phyloP scores from a whole-genome alignment of 2,888 invertebrate species.

The Phengaris alcon region DNA sequence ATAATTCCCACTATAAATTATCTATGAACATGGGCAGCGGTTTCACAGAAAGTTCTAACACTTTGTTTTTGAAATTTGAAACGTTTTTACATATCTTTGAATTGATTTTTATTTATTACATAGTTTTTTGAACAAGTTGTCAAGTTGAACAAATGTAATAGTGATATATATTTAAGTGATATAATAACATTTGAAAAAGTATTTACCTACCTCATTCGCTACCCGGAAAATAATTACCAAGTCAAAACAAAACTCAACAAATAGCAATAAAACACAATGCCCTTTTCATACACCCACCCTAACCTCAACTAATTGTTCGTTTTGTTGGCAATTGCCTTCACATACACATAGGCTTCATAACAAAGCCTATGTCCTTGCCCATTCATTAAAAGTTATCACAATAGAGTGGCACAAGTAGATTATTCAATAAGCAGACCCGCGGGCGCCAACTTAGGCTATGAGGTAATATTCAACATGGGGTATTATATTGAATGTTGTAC shows the following conservation, averaged over 20 bases:
- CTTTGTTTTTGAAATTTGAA: neutral
- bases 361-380: slow-evolving; percentile 39
- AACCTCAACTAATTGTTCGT: slow-evolving; percentile 27
- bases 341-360: slow-evolving; percentile 8
- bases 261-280: neutral
- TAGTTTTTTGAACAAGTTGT: too few relatives aligned
- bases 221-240: neutral
- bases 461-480: neutral
- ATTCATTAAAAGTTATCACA: slow-evolving; percentile 72
- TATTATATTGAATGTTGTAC: neutral
- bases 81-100: neutral
- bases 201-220: neutral
- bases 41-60: neutral
- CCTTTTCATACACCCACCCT: neutral
- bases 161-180: too few relatives aligned
- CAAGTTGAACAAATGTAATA: too few relatives aligned
- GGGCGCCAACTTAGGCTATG: slow-evolving; percentile 47
- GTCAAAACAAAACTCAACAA: neutral
- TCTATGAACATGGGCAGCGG: neutral
- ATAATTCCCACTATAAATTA: slow-evolving; percentile 31
- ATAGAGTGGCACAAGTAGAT: slow-evolving; percentile 60
- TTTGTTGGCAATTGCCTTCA: neutral
- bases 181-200: too few relatives aligned
- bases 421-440: slow-evolving; percentile 66
- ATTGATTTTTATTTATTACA: too few relatives aligned